Percentiles rank a stretch among this genome's conserved stretches.
These are phyloP conservation scores for Alectoris magna DNA, from an alignment of 2,797 vertebrate genomes.

Conservation along the genomic window DNA sequence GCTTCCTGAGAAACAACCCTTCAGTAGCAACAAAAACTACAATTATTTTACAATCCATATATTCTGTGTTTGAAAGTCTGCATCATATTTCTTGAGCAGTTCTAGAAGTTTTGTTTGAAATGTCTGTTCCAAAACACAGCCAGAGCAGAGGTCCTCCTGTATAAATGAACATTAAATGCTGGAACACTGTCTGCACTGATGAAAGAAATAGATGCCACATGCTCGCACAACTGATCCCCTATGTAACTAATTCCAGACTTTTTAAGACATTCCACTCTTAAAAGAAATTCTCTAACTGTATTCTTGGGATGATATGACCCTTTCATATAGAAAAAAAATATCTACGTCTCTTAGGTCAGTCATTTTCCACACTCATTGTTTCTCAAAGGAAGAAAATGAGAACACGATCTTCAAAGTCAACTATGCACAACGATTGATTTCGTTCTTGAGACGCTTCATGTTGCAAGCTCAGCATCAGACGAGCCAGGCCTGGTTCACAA, in stretches of 20 bases:
- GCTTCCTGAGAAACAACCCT: neutral
- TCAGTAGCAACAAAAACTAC: neutral
- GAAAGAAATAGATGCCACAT: neutral
- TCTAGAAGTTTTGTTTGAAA: neutral
- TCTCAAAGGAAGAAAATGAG: neutral
- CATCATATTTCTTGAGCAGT: accelerated
- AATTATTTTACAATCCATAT: neutral
- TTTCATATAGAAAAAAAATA: neutral
- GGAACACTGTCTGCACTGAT: neutral
- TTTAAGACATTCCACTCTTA: neutral
- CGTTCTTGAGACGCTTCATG: neutral
- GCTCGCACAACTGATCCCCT: neutral
- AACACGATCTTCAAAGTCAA: neutral
- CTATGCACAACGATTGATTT: neutral
- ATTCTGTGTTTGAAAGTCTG: neutral
- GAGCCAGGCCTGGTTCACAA: neutral
- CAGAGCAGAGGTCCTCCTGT: accelerated
- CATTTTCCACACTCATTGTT: neutral
- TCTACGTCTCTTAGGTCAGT: neutral
- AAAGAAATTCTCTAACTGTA: too few species aligned
- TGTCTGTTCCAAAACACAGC: neutral
- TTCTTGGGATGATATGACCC: neutral
- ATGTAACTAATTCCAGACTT: neutral
- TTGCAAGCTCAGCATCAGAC: neutral
- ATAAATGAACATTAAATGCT: neutral